Percentiles rank a stretch among this genome's conserved stretches.
These are phyloP conservation scores for Bactericera cockerelli DNA, from an alignment of 1,140 invertebrate species.

Conservation along the genomic window DNA sequence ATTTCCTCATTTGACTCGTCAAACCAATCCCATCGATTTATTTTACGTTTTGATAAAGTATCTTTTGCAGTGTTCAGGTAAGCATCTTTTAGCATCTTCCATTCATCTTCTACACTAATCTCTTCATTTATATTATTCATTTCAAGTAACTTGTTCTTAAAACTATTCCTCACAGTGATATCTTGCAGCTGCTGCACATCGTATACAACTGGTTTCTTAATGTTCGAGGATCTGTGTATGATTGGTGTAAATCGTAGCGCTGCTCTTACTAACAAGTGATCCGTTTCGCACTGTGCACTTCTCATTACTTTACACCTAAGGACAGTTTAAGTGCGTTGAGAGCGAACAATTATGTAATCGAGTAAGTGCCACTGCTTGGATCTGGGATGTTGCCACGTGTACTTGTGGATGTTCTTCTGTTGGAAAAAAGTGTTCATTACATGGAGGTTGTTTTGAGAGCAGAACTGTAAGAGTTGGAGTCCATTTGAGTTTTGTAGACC, in stretches of 20 bases:
- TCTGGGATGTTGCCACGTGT: neutral
- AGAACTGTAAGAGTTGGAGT: neutral
- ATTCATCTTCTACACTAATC: neutral
- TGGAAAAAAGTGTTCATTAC: neutral
- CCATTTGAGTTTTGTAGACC: neutral
- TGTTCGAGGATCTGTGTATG: neutral
- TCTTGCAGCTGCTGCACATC: neutral
- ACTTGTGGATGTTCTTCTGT: neutral
- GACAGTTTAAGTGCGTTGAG: neutral
- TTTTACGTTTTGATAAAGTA: neutral
- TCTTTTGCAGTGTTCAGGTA: neutral
- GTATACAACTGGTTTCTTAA: neutral
- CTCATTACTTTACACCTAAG: neutral
- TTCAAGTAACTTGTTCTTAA: neutral
- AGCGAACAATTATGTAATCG: neutral
- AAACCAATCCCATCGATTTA: too few relatives aligned
- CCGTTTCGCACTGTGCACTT: neutral
- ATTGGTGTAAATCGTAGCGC: neutral
- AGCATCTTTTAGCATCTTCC: neutral
- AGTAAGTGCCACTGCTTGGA: neutral
- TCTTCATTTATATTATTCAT: neutral
- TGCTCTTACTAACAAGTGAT: neutral
- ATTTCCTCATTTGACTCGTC: too few relatives aligned
- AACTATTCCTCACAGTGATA: neutral
- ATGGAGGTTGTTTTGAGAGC: neutral